Evolutionary conservation across 1,140 invertebrate genomes (phyloP), one percentile per base, ranked within the genome.

Genomic region (Ceratosolen solmsi): DNA sequence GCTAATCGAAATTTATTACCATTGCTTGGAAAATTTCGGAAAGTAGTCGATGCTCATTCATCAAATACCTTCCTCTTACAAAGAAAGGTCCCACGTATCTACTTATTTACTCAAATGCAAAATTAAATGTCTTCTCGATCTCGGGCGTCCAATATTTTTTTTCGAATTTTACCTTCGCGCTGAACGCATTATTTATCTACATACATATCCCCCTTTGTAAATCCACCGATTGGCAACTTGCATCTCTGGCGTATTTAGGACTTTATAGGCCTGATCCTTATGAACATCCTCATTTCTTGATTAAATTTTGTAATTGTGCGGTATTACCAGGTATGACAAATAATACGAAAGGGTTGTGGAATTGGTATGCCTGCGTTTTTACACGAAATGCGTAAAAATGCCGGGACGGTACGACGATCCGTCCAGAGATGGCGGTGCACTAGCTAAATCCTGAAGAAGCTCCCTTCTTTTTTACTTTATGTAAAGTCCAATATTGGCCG

Each of bases 341-440:
- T n/a, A n/a, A n/a, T n/a, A n/a, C n/a, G n/a, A n/a, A 20, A 3
- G 9, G 22, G 38, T 63, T 46, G 13, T 51, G 76, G 72, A 74
- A 87, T 86, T 83, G 76, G 83, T 84, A 83, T 83, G 83, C 83
- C 83, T 84, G 85, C 87, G 85, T 88, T 89, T 89, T 88, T 88
- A 85, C 71, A 77, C 9, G 85, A 88, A 88, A 85, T 73, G 65
- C 83, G 84, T 89, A 89, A 90, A 90, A 90, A 89, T 81, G 86
- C 78, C 68, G 80, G 85, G 72, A 82, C 83, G 86, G 88, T 91
- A 87, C 89, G 80, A 17, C 72, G 77, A 82, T 58, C 84, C 84
- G 84, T 88, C 89, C 86, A 90, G 84, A 91, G 90, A 90, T 91
- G 90, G 90, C 90, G 84, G 85, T 82, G 83, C 84, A 82, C 85